Evolutionary conservation across 2,113 vertebrate genomes (phyloP).

Genomic region (Chionodraco myersi): DNA sequence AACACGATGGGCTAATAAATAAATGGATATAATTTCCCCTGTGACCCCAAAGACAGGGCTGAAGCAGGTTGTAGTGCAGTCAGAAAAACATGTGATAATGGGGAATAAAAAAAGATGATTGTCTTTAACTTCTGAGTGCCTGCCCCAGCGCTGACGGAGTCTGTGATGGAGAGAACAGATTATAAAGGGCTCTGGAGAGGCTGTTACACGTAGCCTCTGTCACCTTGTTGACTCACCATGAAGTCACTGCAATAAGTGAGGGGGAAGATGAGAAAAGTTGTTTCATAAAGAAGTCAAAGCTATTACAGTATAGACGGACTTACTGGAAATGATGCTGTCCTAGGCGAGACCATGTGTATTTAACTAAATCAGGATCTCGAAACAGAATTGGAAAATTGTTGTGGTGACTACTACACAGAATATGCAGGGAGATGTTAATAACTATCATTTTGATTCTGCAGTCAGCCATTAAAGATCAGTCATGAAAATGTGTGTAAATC

Average conservation of each 20-base stretch:
- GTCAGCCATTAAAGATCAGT: background rate
- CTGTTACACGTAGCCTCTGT: slow-evolving; percentile 19
- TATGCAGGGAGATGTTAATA: background rate
- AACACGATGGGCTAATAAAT: slow-evolving; percentile 61
- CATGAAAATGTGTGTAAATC: background rate
- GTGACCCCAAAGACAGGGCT: slow-evolving; percentile 38
- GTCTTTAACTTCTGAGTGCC: slow-evolving; percentile 13
- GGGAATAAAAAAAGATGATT: slow-evolving; percentile 34
- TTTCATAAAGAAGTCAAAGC: slow-evolving; percentile 29
- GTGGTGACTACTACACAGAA: background rate
- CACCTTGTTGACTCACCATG: slow-evolving; percentile 47
- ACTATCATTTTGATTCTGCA: background rate
- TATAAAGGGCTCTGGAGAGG: slow-evolving; percentile 25
- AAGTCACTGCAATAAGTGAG: slow-evolving; percentile 16
- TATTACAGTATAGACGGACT: background rate
- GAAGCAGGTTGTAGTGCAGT: slow-evolving; percentile 16
- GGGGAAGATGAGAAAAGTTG: slow-evolving; percentile 23
- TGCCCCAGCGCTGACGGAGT: background rate
- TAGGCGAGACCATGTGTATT: background rate
- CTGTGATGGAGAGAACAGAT: slow-evolving; percentile 45
- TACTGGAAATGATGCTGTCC: background rate
- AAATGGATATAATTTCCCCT: slow-evolving; percentile 66
- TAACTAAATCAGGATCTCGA: background rate
- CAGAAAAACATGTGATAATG: slow-evolving; percentile 41
- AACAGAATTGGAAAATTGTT: background rate